These are phyloP conservation scores for Oenanthe melanoleuca DNA, from an alignment of 2,113 vertebrate species.

Conservation along the genomic window DNA sequence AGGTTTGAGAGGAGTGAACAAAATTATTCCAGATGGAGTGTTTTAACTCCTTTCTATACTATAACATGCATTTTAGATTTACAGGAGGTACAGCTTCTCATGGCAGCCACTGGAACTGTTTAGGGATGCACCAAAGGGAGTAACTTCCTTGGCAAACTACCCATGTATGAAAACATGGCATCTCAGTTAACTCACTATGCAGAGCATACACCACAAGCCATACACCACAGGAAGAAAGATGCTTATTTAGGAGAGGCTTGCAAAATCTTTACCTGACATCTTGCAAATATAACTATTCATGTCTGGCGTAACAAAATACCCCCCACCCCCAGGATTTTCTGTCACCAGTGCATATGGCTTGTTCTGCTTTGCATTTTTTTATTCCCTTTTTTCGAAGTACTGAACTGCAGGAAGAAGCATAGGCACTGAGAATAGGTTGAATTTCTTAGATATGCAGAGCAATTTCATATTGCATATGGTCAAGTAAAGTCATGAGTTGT, in stretches of 20 bases:
- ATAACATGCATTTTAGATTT: not conserved
- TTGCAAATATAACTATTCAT: not conserved
- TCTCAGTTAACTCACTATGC: not conserved
- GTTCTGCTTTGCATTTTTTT: not conserved
- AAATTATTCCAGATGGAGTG: not conserved
- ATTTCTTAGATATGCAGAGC: not conserved
- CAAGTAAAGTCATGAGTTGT: not conserved
- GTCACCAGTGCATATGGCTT: not conserved
- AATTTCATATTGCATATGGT: not conserved
- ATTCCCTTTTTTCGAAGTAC: not conserved
- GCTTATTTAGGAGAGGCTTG: not conserved
- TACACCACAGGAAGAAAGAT: not conserved
- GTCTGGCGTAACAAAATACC: not conserved
- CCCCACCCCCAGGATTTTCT: not conserved
- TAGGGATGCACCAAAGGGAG: not conserved
- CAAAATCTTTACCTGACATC: not conserved
- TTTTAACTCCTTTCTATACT: not conserved
- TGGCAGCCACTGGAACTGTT: not conserved
- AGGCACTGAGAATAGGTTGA: not conserved
- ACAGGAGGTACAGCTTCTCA: not conserved
- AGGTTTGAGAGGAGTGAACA: not conserved
- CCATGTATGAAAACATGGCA: not conserved
- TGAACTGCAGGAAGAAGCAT: not conserved
- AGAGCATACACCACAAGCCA: no score
- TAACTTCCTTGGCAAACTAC: not conserved